Conservation (phyloP, 2,797 vertebrate genomes). For the Hozukius guyotensis region DNA sequence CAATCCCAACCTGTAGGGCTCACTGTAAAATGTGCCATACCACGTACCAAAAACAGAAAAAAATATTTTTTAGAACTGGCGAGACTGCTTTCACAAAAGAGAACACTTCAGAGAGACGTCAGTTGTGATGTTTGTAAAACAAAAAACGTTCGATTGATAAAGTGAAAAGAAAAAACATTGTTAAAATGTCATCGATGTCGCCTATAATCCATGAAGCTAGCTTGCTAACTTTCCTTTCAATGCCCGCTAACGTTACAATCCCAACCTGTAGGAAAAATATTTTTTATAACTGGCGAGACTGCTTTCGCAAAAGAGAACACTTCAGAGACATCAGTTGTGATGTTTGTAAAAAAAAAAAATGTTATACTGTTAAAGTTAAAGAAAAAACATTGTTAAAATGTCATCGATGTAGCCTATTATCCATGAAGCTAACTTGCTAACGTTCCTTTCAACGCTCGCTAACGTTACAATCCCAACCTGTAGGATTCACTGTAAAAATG, state of each 20-base stretch:
- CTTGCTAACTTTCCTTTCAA: no score
- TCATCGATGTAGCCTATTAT: neutral
- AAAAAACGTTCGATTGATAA: neutral
- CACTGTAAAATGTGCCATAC: neutral
- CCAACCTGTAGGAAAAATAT: no score
- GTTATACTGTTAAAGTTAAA: neutral
- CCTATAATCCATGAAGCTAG: no score
- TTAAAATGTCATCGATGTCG: neutral
- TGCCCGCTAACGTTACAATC: no score
- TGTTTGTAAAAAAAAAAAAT: no score
- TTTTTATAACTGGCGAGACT: no score
- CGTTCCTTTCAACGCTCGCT: no score
- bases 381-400: neutral
- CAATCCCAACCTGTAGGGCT: neutral
- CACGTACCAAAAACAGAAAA: neutral
- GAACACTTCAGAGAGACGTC: rapidly evolving
- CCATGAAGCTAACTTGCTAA: no score
- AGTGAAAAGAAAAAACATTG: neutral
- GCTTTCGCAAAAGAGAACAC: no score
- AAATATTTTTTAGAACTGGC: neutral
- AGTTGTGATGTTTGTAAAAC: neutral
- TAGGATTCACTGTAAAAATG: neutral
- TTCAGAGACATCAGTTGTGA: no score
- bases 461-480: no score
- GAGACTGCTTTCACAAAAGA: neutral